Percentiles rank a stretch among this genome's conserved stretches.
phyloP scores from a whole-genome alignment of 2,888 invertebrate genomes.

The Cantharis flavilabris region DNA sequence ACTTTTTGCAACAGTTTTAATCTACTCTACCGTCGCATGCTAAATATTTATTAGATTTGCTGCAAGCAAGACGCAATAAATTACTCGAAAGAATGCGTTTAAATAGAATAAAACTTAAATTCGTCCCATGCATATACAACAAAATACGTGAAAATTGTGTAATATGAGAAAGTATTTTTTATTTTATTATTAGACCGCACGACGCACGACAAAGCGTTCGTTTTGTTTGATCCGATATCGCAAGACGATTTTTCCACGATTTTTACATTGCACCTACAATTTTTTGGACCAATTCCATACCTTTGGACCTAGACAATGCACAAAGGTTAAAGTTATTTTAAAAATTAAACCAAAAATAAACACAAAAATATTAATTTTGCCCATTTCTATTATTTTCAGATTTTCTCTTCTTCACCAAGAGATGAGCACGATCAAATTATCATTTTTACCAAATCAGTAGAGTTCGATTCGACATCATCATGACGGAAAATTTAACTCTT shows the following conservation, averaged over 20 bases:
- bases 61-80: neutral
- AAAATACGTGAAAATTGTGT: neutral
- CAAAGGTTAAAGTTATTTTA: slow-evolving; percentile 15
- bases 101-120: neutral
- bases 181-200: neutral
- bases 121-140: neutral
- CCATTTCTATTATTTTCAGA: neutral
- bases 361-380: neutral
- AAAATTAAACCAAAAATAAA: neutral
- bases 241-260: neutral
- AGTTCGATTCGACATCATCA: neutral
- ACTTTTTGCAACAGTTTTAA: neutral
- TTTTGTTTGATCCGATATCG: neutral
- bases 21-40: neutral
- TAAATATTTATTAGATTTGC: neutral
- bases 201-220: neutral
- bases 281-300: slow-evolving; percentile 7
- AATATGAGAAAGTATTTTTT: neutral
- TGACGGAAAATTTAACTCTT: slow-evolving; percentile 21
- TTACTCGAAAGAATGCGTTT: neutral
- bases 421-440: neutral
- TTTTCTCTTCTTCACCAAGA: neutral
- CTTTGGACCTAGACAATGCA: slow-evolving; percentile 9
- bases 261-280: neutral
- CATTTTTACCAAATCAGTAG: neutral